Conservation (phyloP, 2,797 vertebrate species). For the Melanotaenia nigrans region DNA sequence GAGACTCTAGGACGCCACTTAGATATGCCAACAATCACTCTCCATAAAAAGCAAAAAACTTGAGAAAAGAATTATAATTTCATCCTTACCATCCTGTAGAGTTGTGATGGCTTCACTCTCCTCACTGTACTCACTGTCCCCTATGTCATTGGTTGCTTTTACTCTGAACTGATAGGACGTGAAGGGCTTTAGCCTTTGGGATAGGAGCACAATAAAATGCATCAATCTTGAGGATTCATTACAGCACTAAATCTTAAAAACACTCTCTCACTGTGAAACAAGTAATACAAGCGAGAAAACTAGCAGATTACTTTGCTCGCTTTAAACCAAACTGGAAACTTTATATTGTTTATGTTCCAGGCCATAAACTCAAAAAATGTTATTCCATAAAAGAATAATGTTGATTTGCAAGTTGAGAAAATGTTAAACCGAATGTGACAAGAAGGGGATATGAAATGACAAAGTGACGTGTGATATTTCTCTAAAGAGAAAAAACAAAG, state of each 20-base stretch:
- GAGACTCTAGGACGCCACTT: not conserved
- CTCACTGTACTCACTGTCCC: conserved; percentile 96
- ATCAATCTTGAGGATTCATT: conserved; percentile 33
- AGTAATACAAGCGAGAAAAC: not conserved
- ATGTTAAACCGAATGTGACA: conserved; percentile 20
- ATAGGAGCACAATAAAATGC: conserved; percentile 28
- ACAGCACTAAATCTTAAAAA: conserved; percentile 18
- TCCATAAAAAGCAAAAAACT: not conserved
- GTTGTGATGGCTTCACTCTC: conserved; percentile 96
- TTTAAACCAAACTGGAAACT: conserved; percentile 17
- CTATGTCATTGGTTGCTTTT: conserved; percentile 97
- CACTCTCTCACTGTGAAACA: not conserved
- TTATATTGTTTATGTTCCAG: conserved; percentile 12
- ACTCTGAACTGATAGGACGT: conserved; percentile 98
- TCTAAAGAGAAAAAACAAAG: not conserved
- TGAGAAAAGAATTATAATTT: not conserved
- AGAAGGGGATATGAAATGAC: not conserved
- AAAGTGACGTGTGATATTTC: not conserved
- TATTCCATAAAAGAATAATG: conserved; percentile 10
- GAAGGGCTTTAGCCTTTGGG: conserved; percentile 92
- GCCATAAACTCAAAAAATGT: conserved; percentile 15
- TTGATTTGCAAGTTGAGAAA: conserved; percentile 15
- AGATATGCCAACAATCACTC: not conserved
- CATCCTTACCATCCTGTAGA: conserved; percentile 91
- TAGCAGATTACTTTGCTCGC: not conserved